Evolutionary conservation across 1,140 invertebrate genomes (phyloP).

Genomic region (Oryzaephilus surinamensis): DNA sequence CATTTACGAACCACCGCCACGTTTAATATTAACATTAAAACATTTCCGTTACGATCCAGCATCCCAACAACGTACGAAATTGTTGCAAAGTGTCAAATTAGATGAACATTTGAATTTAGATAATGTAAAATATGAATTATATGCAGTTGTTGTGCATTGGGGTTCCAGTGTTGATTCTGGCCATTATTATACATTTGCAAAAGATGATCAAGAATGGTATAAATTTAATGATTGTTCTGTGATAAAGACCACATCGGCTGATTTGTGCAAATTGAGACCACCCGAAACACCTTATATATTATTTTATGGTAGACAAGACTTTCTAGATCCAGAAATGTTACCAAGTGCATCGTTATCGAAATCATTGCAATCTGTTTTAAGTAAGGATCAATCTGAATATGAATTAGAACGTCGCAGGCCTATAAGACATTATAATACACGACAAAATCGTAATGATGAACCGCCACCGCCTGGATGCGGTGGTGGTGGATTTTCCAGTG

Average conservation of each 20-base stretch:
- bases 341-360: slow-evolving; percentile 15
- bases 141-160: slow-evolving; percentile 73
- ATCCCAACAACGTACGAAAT: slow-evolving; percentile 59
- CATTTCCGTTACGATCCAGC: slow-evolving; percentile 69
- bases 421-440: slow-evolving; percentile 11
- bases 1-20: slow-evolving; percentile 58
- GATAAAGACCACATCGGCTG: slow-evolving; percentile 41
- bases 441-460: slow-evolving; percentile 27
- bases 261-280: slow-evolving; percentile 52
- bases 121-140: slow-evolving; percentile 52
- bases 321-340: slow-evolving; percentile 25
- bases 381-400: slow-evolving; percentile 24
- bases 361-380: slow-evolving; percentile 18
- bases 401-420: slow-evolving; percentile 19
- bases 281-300: slow-evolving; percentile 75
- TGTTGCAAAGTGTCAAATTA: slow-evolving; percentile 54
- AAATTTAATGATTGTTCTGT: slow-evolving; percentile 72
- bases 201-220: slow-evolving; percentile 61
- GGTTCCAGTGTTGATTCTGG: slow-evolving; percentile 73
- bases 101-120: slow-evolving; percentile 47
- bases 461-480: slow-evolving; percentile 34
- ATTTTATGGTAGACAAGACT: slow-evolving; percentile 48
- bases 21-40: slow-evolving; percentile 70
- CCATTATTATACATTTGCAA: slow-evolving; percentile 76
- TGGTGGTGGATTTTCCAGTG: slow-evolving; percentile 26